Base-by-base conservation (phyloP, 2,113 vertebrate genomes). In the Pyrgilauda ruficollis region DNA sequence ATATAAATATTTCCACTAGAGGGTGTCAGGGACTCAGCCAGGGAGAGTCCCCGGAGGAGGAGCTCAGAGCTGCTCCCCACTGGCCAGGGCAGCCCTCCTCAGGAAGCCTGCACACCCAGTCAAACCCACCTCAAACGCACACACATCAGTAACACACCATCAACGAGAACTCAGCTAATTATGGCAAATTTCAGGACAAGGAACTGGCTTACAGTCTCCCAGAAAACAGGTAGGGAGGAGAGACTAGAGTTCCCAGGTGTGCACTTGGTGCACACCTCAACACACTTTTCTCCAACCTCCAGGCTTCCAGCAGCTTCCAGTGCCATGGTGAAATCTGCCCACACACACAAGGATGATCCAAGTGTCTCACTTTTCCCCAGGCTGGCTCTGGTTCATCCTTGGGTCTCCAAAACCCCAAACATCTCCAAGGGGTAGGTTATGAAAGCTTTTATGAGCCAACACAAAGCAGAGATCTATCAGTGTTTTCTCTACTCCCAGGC, bases 1-100 rank as follows among this genome's bases (percentile, higher is more conserved):
- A 66, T 21, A 82, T 44, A 76, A 80, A 15, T 74, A 86, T 33
- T 88, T 67, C 95, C 96, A 88, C 95, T 96, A 97, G 96, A 96
- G 96, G 96, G 96, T 75, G 94, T 86, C 35, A 93, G 30, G 96
- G 86, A 75, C 80, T 30, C 80, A 81, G 76, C 27, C 2, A 92
- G 90, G 35, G 46, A 95, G 66, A 59, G 58, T 30, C 58, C 4
- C 37, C 35, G 72, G 62, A 67, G 59, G 10, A 64, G 20, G 23
- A 56, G 20, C 9, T 4, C 8, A 11, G 43, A 83, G 49, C 26
- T 19, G 15, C 33, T 82, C 24, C 49, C 39, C 46, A 33, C 19
- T 26, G 7, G 0, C 30, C 41, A 22, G 11, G 49, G 26, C 39
- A 74, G 10, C 43, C 43, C 24, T 70, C 56, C 66, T 67, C 20